Evolutionary conservation across 35 echinoderm and acorn worm species (phyloP), one percentile per base, ranked within the genome.

Genomic region (Acanthaster planci): DNA sequence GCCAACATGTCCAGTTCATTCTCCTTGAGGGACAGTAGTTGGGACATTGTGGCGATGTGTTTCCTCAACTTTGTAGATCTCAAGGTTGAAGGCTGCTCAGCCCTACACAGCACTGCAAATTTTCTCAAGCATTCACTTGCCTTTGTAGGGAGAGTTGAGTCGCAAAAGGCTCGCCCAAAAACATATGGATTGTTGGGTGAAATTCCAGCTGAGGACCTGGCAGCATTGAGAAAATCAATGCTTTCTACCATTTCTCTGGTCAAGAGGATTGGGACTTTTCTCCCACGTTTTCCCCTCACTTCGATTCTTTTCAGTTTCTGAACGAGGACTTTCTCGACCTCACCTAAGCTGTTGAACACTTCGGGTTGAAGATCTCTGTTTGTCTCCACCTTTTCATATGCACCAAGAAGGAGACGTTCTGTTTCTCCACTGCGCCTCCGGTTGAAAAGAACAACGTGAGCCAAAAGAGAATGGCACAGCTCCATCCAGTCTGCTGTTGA

Each of bases 1-100:
- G 89, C 93, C 21, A 96, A 22, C 7, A 96, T 60, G 58, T 96
- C 93, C 17, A 92, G 42, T 44, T 92, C 93, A 82, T 96, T 87
- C 16, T 92, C 93, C 56, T 82, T 39, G 12, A 92, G 67, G 27
- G 87, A 87, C 54, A 92, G 85, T 7, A 97, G 67, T 77, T 97
- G 93, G 18, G 88, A 91, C 7, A 88, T 51, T 0, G 84, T 89
- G 0, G 89, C 89, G 85, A 96, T 85, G 40, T 96, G 89, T 51
- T 96, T 96, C 7, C 93, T 44, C 19, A 96, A 52, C 19, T 31
- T 60, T 31, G 93, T 96, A 21, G 89, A 78, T 37, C 80, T 75
- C 10, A 96, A 50, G 56, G 39, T 29, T 60, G 52, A 18, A 21
- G 93, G 93, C 26, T 88, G 27, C 27, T 83, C 82, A 19, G 86